Evolutionary conservation across 2,888 invertebrate species (phyloP).

Genomic region (Drosophila sordidula): DNA sequence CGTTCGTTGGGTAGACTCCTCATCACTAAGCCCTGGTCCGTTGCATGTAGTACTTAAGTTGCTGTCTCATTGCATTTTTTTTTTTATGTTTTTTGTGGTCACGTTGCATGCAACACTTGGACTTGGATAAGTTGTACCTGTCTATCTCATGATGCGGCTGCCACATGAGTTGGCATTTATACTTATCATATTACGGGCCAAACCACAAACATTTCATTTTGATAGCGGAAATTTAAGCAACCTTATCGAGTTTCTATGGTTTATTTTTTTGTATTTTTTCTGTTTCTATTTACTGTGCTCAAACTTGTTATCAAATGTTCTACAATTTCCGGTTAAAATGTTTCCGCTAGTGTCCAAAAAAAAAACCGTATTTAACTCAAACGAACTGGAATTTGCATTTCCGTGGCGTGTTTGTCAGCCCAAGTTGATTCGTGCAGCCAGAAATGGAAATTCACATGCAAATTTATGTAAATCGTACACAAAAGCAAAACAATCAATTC

Average conservation of each 20-base stretch:
- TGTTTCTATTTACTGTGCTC: constrained; percentile 12
- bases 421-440: constrained; percentile 14
- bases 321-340: constrained; percentile 53
- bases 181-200: constrained; percentile 51
- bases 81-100: constrained; percentile 44
- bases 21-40: constrained; percentile 24
- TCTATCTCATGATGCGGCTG: constrained; percentile 37
- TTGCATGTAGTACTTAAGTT: constrained; percentile 53
- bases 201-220: constrained; percentile 59
- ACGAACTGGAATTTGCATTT: constrained; percentile 38
- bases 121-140: constrained; percentile 43
- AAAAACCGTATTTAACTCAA: constrained; percentile 3
- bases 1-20: constrained; percentile 29
- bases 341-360: constrained; percentile 29
- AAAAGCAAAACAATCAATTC: constrained; percentile 2
- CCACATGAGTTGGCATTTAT: constrained; percentile 57
- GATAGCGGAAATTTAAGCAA: constrained; percentile 50
- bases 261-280: constrained; percentile 7
- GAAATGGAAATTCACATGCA: constrained; percentile 20
- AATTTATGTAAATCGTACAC: constrained; percentile 38
- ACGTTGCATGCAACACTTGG: constrained; percentile 60
- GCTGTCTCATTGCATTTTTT: constrained; percentile 53
- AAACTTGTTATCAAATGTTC: constrained; percentile 58
- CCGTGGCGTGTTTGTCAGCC: constrained; percentile 9
- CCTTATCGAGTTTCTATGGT: constrained; percentile 19